A percentile compares a stretch with the other conserved stretches of the same genome.
These are phyloP conservation scores for Lepilemur ruficaudatus DNA, from an alignment of 2,797 vertebrate genomes.

Conservation along the genomic window DNA sequence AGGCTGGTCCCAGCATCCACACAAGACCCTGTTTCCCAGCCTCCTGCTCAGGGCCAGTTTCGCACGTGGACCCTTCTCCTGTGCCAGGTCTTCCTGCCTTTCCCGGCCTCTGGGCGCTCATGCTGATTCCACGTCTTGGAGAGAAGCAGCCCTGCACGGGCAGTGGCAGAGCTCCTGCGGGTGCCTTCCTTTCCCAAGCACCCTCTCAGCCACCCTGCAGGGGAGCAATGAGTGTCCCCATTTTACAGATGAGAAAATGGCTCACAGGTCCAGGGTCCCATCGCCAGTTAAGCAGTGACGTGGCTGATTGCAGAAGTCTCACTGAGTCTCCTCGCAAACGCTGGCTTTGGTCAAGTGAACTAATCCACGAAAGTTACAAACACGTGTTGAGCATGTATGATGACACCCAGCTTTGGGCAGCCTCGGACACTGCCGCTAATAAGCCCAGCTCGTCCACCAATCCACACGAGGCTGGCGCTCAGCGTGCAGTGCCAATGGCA, in stretches of 20 bases:
- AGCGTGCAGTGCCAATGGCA: neutral
- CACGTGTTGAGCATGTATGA: neutral
- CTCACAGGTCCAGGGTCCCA: neutral
- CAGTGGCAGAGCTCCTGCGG: too few relatives aligned
- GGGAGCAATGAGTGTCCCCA: neutral
- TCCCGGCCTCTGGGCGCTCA: neutral
- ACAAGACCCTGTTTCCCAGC: neutral
- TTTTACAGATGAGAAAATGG: neutral
- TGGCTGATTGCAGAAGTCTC: neutral
- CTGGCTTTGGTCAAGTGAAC: neutral
- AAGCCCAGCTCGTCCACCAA: neutral
- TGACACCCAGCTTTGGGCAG: neutral
- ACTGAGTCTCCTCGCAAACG: too few relatives aligned
- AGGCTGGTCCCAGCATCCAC: neutral
- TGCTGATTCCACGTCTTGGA: neutral
- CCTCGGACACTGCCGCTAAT: neutral
- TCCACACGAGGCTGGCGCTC: too few relatives aligned
- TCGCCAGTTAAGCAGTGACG: neutral
- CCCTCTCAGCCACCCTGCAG: neutral
- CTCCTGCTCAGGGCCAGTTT: neutral
- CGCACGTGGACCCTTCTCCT: neutral
- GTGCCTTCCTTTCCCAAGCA: neutral
- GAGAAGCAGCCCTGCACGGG: neutral
- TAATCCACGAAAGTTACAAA: neutral
- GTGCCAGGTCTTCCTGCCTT: neutral